Base-by-base conservation (phyloP, 2,113 vertebrate genomes). In the Cairina moschata region DNA sequence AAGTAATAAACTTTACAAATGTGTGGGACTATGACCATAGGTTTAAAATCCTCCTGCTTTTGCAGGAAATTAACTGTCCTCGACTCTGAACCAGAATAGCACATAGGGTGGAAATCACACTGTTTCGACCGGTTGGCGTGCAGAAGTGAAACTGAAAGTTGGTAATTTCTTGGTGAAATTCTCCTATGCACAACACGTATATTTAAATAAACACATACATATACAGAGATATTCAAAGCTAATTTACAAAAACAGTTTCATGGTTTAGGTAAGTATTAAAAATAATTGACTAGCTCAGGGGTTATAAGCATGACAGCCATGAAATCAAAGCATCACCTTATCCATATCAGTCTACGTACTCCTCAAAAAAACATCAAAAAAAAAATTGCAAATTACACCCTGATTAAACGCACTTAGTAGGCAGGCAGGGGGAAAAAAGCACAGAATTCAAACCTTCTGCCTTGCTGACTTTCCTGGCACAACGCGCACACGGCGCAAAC, bases 21-120 rank as follows among this genome's bases (percentile, higher is more conserved):
- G 1, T 13, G 17, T 5, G 17, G 91, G 31, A 42, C 9, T 15
- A 11, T 1, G 50, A 4, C 4, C 3, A 0, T 11, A 2, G 34
- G 8, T 79, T 93, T 79, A 7, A 46, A 11, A 52, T 56, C 26
- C 38, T 71, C 29, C 9, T 1, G 0, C 32, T 78, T 52, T 13
- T 34, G 59, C 21, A 80, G 66, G 34, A 31, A 25, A 36, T 17
- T 26, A 65, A 28, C 14, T 11, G 29, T 4, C 68, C 26, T 23
- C 20, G 15, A 54, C 48, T 68, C 13, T 29, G 29, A 54, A 60
- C 32, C 50, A 81, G 36, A 77, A 34, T 0, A 46, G 42, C 2
- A 0, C 42, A 58, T 50, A 16, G 60, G 55, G 34, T 46, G 29
- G 25, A 77, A 86, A 11, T 22, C 23, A 3, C 23, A 9, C 3